phyloP scores from a whole-genome alignment of 1,140 invertebrate genomes.

The Calliopsis andreniformis region DNA sequence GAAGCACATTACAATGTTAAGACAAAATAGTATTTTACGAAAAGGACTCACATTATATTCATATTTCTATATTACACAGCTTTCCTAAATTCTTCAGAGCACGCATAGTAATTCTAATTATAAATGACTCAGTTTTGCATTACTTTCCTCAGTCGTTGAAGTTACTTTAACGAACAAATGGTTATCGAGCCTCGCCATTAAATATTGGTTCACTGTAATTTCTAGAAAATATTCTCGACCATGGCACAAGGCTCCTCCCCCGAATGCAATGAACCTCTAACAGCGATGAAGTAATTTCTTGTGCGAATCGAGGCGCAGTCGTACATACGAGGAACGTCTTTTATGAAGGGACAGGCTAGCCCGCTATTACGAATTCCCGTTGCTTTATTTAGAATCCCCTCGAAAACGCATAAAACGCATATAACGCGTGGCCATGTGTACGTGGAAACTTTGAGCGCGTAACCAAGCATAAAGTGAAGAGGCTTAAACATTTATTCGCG shows the following conservation, averaged over 20 bases:
- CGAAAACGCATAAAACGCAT: conserved; percentile 71
- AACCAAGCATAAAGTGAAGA: conserved; percentile 58
- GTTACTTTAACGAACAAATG: no score
- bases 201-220: no score
- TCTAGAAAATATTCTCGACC: neutral
- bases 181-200: no score
- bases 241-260: neutral
- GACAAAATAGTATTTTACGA: no score
- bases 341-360: conserved; percentile 40
- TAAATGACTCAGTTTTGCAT: no score
- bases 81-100: no score
- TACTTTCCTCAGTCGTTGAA: no score
- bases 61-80: no score
- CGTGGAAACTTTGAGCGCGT: conserved; percentile 30
- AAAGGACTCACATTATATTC: no score
- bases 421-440: conserved; percentile 64
- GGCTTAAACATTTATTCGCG: conserved; percentile 44
- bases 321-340: conserved; percentile 7
- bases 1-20: no score
- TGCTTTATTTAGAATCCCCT: conserved; percentile 71
- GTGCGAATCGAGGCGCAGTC: neutral
- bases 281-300: conserved; percentile 8
- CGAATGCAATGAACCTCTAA: neutral
- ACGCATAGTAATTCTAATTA: no score
- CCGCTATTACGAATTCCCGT: conserved; percentile 48